phyloP scores from a whole-genome alignment of 2,113 vertebrate species.

The Axis porcinus region DNA sequence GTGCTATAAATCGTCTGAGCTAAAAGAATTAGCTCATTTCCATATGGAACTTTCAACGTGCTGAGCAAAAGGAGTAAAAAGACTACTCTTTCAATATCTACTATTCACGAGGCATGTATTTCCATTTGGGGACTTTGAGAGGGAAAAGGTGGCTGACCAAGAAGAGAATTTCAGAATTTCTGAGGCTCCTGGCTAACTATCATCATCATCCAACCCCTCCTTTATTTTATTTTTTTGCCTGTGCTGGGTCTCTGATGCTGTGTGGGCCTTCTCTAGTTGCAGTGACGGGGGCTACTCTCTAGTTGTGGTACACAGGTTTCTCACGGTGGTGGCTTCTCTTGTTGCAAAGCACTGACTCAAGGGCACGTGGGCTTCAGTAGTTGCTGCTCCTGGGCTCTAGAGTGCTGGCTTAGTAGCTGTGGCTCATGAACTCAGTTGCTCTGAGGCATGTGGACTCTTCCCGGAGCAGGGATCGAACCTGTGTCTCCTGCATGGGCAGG shows the following conservation, averaged over 20 bases:
- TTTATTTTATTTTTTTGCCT: background rate
- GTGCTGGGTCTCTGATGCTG: background rate
- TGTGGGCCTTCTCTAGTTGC: background rate
- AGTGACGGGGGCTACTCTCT: background rate
- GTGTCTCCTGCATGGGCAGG: background rate
- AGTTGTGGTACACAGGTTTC: background rate
- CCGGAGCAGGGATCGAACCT: background rate
- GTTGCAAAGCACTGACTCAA: background rate
- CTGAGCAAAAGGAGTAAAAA: background rate
- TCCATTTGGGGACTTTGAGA: background rate
- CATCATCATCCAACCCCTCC: background rate
- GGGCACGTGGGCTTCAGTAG: background rate
- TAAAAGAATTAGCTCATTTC: background rate
- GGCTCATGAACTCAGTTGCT: background rate
- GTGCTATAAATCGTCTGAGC: background rate
- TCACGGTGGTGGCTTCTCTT: background rate
- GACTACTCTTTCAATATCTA: background rate
- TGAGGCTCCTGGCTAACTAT: background rate
- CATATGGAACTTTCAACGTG: background rate
- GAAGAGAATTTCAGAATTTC: background rate
- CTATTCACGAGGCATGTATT: background rate
- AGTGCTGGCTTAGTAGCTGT: background rate
- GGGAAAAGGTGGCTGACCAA: background rate
- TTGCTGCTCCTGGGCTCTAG: background rate
- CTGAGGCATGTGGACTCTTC: background rate